Percentiles rank a stretch among this genome's conserved stretches.
These are phyloP conservation scores for Rhimphoctona megacephalus DNA, from an alignment of 2,888 invertebrate species.

Conservation along the genomic window DNA sequence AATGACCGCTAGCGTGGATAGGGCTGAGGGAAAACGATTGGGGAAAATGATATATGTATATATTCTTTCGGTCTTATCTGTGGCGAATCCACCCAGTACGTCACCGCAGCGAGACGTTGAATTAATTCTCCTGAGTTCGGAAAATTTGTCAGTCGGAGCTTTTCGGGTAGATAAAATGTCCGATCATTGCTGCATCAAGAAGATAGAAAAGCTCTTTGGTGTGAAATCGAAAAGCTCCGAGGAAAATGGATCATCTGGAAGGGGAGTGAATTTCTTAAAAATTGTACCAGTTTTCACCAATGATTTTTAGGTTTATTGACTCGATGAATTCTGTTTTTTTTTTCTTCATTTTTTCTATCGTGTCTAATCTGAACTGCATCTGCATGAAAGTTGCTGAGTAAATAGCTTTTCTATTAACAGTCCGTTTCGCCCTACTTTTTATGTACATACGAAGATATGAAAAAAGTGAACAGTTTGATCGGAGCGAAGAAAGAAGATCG, in stretches of 20 bases:
- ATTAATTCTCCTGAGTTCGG: conserved; percentile 42
- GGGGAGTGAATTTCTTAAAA: background rate
- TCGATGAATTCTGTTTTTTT: background rate
- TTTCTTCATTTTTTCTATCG: background rate
- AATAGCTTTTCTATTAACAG: conserved; percentile 15
- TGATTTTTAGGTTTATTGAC: background rate
- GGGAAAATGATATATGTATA: conserved; percentile 15
- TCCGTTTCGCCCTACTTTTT: conserved; percentile 13
- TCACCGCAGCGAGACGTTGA: conserved; percentile 33
- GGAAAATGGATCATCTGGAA: background rate
- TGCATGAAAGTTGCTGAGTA: conserved; percentile 14
- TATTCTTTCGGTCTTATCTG: conserved; percentile 42
- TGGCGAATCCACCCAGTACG: conserved; percentile 19
- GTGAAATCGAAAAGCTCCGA: background rate
- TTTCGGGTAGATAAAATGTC: conserved; percentile 53
- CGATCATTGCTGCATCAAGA: conserved; percentile 48
- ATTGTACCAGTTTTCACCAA: too few species aligned
- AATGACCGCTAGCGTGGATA: conserved; percentile 64
- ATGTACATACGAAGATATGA: background rate
- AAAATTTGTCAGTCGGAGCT: conserved; percentile 45
- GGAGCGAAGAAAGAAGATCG: conserved; percentile 40
- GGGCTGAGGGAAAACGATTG: conserved; percentile 31
- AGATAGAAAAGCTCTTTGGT: conserved; percentile 23
- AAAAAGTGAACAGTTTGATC: conserved; percentile 19
- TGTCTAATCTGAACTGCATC: background rate